phyloP scores from a whole-genome alignment of 2,888 invertebrate species.

The Bombylius major region DNA sequence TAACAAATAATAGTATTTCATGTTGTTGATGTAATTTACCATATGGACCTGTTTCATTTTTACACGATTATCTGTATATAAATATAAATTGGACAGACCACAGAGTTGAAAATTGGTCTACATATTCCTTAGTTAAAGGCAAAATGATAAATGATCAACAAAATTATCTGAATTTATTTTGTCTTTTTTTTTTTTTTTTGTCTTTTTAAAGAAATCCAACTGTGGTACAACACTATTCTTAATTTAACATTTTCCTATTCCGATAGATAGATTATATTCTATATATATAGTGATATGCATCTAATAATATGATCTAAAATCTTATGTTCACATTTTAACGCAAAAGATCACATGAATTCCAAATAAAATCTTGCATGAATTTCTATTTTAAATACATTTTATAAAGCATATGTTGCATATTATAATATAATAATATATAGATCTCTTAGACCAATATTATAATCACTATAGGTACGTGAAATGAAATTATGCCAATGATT shows the following conservation, averaged over 20 bases:
- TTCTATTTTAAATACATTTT: too few relatives aligned
- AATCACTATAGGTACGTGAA: neutral
- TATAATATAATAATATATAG: too few relatives aligned
- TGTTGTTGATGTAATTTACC: neutral
- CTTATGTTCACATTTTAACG: neutral
- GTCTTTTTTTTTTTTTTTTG: too few relatives aligned
- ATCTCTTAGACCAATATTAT: neutral
- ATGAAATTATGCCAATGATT: neutral
- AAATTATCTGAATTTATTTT: neutral
- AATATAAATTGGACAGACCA: neutral
- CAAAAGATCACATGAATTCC: neutral
- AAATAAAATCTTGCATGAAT: too few relatives aligned
- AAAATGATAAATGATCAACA: constrained; percentile 2
- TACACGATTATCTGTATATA: neutral
- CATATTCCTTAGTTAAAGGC: neutral
- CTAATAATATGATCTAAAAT: neutral
- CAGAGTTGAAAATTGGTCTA: neutral
- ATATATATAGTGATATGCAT: too few relatives aligned
- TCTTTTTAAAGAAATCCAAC: too few relatives aligned
- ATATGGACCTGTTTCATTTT: neutral
- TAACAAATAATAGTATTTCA: neutral
- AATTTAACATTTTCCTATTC: too few relatives aligned
- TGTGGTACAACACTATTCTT: too few relatives aligned
- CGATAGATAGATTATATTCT: too few relatives aligned
- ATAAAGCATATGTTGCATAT: neutral